A percentile compares a stretch with the other conserved stretches of the same genome.
Conservation (phyloP, 2,888 invertebrate genomes). For the Phyllotreta cruciferae region DNA sequence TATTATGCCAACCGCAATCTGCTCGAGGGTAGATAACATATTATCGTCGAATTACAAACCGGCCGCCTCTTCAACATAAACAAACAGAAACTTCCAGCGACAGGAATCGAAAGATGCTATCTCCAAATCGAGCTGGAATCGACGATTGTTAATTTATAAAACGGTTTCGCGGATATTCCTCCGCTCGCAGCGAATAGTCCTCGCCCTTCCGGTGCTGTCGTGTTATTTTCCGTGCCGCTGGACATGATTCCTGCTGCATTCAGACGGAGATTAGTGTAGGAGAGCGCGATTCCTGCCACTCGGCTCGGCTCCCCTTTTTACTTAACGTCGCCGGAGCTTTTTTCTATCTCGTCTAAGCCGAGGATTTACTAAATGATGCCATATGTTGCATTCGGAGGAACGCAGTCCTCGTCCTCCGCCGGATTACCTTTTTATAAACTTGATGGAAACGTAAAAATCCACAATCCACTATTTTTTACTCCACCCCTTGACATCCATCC, state of each 20-base stretch:
- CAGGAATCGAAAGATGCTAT: slow-evolving; percentile 33
- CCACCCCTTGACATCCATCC: no score
- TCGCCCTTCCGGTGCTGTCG: slow-evolving; percentile 17
- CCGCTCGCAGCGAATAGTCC: not conserved
- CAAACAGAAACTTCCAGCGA: slow-evolving; percentile 47
- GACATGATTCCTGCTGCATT: slow-evolving; percentile 60
- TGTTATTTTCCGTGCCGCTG: slow-evolving; percentile 69
- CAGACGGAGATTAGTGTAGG: slow-evolving; percentile 57
- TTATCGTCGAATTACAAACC: slow-evolving; percentile 57
- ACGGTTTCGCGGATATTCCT: no score
- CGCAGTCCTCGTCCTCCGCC: slow-evolving; percentile 17
- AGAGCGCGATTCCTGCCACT: slow-evolving; percentile 57
- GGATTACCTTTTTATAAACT: no score
- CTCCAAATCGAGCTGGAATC: slow-evolving; percentile 1
- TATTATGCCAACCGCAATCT: slow-evolving; percentile 55
- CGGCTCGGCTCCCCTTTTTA: slow-evolving; percentile 39
- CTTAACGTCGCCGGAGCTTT: slow-evolving; percentile 33
- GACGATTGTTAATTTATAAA: slow-evolving; percentile 2
- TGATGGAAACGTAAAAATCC: no score
- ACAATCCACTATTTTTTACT: no score
- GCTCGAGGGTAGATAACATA: slow-evolving; percentile 56
- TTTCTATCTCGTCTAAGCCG: slow-evolving; percentile 33
- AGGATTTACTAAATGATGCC: slow-evolving; percentile 39
- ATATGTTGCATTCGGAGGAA: slow-evolving; percentile 37
- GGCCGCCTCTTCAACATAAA: slow-evolving; percentile 45